Base-by-base conservation (phyloP, 2,888 invertebrate species). In the Trachelus troglodyta region DNA sequence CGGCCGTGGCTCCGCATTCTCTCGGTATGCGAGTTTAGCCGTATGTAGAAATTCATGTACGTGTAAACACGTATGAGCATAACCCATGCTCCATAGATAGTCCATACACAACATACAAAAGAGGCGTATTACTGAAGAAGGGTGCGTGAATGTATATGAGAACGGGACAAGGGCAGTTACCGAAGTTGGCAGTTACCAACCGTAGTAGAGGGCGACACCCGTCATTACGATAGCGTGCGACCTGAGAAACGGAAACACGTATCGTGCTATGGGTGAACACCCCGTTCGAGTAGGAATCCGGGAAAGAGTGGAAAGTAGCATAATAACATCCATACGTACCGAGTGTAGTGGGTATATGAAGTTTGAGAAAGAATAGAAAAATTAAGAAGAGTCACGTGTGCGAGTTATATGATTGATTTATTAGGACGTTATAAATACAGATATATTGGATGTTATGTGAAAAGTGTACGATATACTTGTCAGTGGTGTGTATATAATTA, bases 191-290 rank as follows among this genome's bases (percentile, higher is more conserved):
- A 81, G 81, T 79, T 79, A 78, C 73, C 56, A 73, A 75, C 35
- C 37, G 56, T 76, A 31, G 75, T 79, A 79, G 79, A 81, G 81
- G 80, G 80, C 81, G 82, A 82, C 83, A 83, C 83, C 84, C 77
- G 80, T 84, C 79, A 81, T 84, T 83, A 84, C 79, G 79, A 76
- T 83, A 81, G 83, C 84, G 82, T 84, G 84, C 79, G 84, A 83
- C 81, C 77, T 74, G 80, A 76, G 79, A 73, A 79, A 79, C 79
- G 76, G 79, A 79, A 79, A 79, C 79, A 74, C 76, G 34, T 34
- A 74, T 74, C 74, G 74, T 35, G 74, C n/a, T n/a, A 35, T 71
- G 71, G 15, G 71, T 15, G 34, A 71, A 71, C 71, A 71, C 71
- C 71, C 71, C 71, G 31, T 71, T 71, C 71, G 56, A 56, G 56